Evolutionary conservation across 2,113 vertebrate species (phyloP).

Genomic region (Lucifuga dentata): DNA sequence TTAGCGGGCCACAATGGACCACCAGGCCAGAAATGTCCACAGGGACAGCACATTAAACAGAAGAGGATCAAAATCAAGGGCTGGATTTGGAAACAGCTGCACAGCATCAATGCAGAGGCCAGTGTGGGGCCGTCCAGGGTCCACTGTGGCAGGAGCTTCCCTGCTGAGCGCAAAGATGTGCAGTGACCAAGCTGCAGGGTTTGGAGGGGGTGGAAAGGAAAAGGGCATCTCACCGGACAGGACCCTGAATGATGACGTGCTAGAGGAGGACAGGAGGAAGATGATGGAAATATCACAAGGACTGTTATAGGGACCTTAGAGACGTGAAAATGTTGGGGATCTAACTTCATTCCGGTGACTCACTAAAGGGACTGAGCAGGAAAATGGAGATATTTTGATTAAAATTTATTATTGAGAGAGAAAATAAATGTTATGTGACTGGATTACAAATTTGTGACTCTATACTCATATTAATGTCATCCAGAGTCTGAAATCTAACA

Average conservation of each 20-base stretch:
- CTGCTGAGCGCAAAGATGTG: conserved; percentile 78
- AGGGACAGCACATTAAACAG: conserved; percentile 47
- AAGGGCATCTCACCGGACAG: conserved; percentile 11
- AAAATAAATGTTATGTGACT: no score
- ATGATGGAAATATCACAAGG: not conserved
- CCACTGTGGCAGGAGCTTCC: conserved; percentile 64
- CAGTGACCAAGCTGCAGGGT: conserved; percentile 69
- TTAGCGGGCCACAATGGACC: conserved; percentile 52
- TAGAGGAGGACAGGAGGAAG: conserved; percentile 1
- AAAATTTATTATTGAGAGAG: no score
- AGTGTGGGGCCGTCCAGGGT: conserved; percentile 54
- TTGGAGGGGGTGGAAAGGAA: conserved; percentile 26
- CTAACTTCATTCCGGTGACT: no score
- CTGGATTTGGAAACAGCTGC: conserved; percentile 85
- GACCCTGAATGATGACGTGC: conserved; percentile 21
- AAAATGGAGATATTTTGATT: no score
- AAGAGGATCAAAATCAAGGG: conserved; percentile 81
- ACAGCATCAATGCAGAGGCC: conserved; percentile 63
- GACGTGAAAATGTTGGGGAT: no score
- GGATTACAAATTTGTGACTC: no score
- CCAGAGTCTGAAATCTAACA: no score
- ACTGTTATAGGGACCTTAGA: not conserved
- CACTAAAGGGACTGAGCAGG: no score
- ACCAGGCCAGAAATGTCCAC: conserved; percentile 61
- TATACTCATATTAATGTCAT: no score